Conservation (phyloP, 1,140 invertebrate species). For the Micrasema longulum region DNA sequence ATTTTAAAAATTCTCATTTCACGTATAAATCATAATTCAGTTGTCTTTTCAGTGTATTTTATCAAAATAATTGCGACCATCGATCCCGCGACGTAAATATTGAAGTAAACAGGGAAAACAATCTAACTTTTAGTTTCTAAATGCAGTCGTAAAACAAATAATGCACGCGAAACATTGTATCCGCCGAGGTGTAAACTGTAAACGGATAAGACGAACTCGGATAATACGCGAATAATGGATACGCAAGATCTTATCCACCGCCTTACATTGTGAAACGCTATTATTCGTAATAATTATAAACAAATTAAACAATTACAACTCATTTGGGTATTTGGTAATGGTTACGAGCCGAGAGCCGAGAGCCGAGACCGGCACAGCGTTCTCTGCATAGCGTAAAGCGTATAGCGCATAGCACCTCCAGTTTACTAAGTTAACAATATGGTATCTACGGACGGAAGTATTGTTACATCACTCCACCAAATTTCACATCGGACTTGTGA, state of each 20-base stretch:
- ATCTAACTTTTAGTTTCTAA: no score
- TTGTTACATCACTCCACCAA: background rate
- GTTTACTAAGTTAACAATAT: no score
- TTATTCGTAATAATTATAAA: background rate
- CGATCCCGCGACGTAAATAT: background rate
- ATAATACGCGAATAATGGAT: slow-evolving; percentile 20
- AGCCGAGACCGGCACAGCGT: background rate
- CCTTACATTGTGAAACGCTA: slow-evolving; percentile 1
- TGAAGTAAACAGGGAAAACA: no score
- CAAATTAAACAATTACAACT: slow-evolving; percentile 16
- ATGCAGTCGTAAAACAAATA: background rate
- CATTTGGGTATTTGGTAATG: slow-evolving; percentile 15
- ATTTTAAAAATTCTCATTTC: background rate
- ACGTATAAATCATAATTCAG: background rate
- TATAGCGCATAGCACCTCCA: no score
- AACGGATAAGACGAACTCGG: no score
- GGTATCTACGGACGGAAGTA: background rate
- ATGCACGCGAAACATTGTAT: slow-evolving; percentile 1
- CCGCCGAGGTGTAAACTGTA: slow-evolving; percentile 6
- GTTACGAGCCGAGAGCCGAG: no score
- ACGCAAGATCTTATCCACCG: slow-evolving; percentile 14
- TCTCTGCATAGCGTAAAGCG: no score
- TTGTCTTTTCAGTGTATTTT: background rate
- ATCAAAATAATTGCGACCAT: background rate
- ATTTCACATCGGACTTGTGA: background rate